Conservation (phyloP, 2,888 invertebrate species). For the Meteorus colon region DNA sequence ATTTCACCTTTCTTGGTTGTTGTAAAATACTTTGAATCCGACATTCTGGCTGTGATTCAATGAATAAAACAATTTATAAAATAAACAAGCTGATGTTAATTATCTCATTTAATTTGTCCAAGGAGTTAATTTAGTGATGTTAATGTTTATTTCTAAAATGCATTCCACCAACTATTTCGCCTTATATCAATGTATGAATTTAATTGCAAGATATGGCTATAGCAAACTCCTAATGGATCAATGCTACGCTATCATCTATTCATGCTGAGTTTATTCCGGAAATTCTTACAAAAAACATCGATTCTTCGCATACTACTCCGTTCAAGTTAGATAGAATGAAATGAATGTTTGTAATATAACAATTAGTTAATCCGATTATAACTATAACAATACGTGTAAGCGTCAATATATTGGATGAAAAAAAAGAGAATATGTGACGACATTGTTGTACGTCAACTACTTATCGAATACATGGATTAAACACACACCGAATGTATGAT, state of each 20-base stretch:
- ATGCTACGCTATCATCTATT: conserved; percentile 30
- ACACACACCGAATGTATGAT: not conserved
- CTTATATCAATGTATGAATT: not conserved
- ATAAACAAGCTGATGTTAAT: too few relatives aligned
- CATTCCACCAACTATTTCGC: not conserved
- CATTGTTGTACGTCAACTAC: conserved; percentile 7
- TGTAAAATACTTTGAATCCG: conserved; percentile 99
- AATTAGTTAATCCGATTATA: not conserved
- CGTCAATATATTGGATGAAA: not conserved
- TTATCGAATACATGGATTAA: not conserved
- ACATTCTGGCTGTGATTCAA: conserved; percentile 79
- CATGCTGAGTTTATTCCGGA: conserved; percentile 18
- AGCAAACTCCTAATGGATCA: conserved; percentile 36
- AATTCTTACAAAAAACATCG: conserved; percentile 7
- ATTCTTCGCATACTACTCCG: conserved; percentile 3
- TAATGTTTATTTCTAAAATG: conserved; percentile 7
- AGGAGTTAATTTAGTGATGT: not conserved
- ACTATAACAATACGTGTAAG: not conserved
- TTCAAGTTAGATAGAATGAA: not conserved
- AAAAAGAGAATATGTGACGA: not conserved
- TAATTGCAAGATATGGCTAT: conserved; percentile 11
- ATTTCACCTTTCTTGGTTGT: conserved; percentile 99
- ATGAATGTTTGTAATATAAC: not conserved
- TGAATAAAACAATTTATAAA: conserved; percentile 7
- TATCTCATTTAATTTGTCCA: not conserved